Evolutionary conservation across 2,888 invertebrate genomes (phyloP), one percentile per base, ranked within the genome.

Genomic region (Marronus borbonicus): DNA sequence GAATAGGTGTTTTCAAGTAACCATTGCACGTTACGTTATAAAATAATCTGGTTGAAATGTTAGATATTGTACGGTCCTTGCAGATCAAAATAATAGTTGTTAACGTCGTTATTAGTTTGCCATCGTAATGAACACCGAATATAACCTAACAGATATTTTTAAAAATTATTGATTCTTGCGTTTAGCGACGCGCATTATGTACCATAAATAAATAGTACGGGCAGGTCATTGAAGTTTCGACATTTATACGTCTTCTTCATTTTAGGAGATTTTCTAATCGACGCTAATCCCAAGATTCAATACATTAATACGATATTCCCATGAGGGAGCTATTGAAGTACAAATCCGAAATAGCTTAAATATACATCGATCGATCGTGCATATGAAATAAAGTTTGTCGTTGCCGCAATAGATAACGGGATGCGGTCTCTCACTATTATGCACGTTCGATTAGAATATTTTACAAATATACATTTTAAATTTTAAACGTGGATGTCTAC

Each of bases 351-450:
- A 72, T 58, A 72, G 39, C 36, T 72, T 72, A 72, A 72, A 72
- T 36, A 72, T 58, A 72, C 72, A 72, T 44, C 44, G 44, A 44
- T 44, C 50, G 72, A 20, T 72, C 72, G 14, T 72, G 72, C 72
- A 60, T 72, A 72, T 8, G 58, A 58, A 72, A 72, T 72, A 55
- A 72, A 72, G 36, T 39, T 72, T 36, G 58, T 72, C 14, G 36
- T 72, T 72, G 58, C 39, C n/a, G 72, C 58, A 72, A 72, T 72
- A 72, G 36, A 58, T 72, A 72, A 72, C 72, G 72, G 72, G 36
- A 58, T 39, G 44, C 44, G 44, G 44, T 44, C 8, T 44, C 44
- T 12, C 10, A 0, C 44, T 44, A 44, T 44, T 44, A 44, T 44
- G 44, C 12, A 44, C 44, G 44, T 10, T 52, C 12, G 50, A 55